Base-by-base conservation (phyloP, 2,797 vertebrate species). In the Orestias chungarensis region DNA sequence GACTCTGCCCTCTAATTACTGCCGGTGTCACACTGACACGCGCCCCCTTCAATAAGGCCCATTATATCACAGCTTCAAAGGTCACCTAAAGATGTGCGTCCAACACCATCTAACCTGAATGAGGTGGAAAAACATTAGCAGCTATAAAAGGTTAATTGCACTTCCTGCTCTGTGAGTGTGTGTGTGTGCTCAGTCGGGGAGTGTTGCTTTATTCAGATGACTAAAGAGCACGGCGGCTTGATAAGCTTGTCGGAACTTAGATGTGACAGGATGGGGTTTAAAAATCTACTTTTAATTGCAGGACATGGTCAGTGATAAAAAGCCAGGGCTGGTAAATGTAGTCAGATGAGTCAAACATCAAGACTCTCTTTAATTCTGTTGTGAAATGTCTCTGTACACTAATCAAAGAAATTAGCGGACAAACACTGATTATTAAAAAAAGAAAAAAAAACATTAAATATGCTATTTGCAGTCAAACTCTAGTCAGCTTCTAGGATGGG, bases 191-290 rank as follows among this genome's bases (percentile, higher is more conserved):
- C 47, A 8, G 25, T 25, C 29, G 68, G 78, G 86, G 88, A 84
- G 85, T 80, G 68, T 66, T 61, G 1, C 47, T 75, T 75, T 66
- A 70, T 80, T 76, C 78, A 61, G 65, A 86, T 84, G 84, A 89
- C 81, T 81, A 66, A 76, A 74, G 68, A 79, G 66, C 50, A 72
- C 67, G 12, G 10, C 74, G 31, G 40, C 62, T 10, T 65, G 79
- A 89, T 84, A 85, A 87, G 73, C 74, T 33, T 15, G 55, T 71
- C 47, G 25, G 68, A 76, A 82, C 74, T 74, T 57, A 62, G 67
- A 68, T 49, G 49, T 65, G 57, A 10, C 67, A 14, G 61, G 70
- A 46, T 57, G 35, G 38, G 50, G 57, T 67, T 78, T 64, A 40
- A 65, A 42, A 62, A 68, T 73, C 33, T 65, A 23, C 68, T 74